phyloP scores from a whole-genome alignment of 2,797 vertebrate species.

The Todus mexicanus region DNA sequence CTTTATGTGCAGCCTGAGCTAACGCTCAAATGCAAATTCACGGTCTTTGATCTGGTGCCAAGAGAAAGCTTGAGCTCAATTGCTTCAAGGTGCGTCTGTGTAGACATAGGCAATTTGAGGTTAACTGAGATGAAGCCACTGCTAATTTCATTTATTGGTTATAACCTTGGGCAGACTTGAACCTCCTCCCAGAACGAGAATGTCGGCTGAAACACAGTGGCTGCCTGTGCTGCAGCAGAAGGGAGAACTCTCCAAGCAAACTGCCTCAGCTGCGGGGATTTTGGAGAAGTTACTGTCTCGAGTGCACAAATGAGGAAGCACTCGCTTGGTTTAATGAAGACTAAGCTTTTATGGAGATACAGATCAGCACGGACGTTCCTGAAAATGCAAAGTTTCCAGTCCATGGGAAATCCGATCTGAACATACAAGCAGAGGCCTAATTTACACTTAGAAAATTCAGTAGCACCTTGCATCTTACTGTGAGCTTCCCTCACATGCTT shows the following conservation, averaged over 20 bases:
- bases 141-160: constrained; percentile 46
- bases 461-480: not conserved
- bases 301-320: not conserved
- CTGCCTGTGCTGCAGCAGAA: not conserved
- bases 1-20: not conserved
- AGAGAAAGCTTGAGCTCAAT: not conserved
- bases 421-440: not conserved
- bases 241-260: not conserved
- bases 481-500: not conserved
- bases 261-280: not conserved
- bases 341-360: not conserved
- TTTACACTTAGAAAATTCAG: not conserved
- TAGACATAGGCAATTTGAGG: constrained; percentile 52
- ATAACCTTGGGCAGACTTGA: constrained; percentile 12
- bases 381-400: not conserved
- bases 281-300: not conserved
- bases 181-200: not conserved
- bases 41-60: constrained; percentile 32
- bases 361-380: not conserved
- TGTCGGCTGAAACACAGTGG: constrained; percentile 1
- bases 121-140: constrained; percentile 52
- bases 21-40: constrained; percentile 39
- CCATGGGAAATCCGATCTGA: not conserved
- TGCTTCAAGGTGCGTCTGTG: not conserved
- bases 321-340: not conserved